Conservation (phyloP, 2,888 invertebrate species). For the Lasius fuliginosus region DNA sequence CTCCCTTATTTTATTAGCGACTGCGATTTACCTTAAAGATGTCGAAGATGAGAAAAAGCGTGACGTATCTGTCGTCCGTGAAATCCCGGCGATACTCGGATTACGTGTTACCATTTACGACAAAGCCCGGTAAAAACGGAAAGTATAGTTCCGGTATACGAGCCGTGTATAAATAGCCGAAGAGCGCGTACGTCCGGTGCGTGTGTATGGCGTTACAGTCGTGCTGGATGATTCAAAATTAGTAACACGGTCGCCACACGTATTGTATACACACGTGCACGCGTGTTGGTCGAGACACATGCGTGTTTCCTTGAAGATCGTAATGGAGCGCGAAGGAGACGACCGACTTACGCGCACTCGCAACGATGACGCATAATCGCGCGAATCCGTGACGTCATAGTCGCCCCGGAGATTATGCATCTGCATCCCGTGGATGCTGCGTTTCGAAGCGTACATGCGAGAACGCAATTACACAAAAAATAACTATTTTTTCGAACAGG, state of each 20-base stretch:
- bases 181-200: constrained; percentile 66
- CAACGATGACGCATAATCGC: constrained; percentile 48
- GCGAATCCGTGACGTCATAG: constrained; percentile 61
- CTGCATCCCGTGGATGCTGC: constrained; percentile 30
- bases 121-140: constrained; percentile 62
- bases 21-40: background rate
- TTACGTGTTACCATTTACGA: constrained; percentile 50
- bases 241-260: constrained; percentile 62
- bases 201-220: constrained; percentile 52
- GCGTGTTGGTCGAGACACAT: background rate
- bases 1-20: constrained; percentile 1
- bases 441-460: background rate
- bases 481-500: background rate
- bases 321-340: constrained; percentile 56
- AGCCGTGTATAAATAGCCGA: constrained; percentile 76
- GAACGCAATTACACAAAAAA: background rate
- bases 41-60: constrained; percentile 11
- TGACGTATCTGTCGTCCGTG: background rate
- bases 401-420: constrained; percentile 17
- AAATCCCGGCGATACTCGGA: constrained; percentile 35
- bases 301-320: constrained; percentile 61
- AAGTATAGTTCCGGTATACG: constrained; percentile 77
- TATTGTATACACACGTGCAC: background rate
- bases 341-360: constrained; percentile 33
- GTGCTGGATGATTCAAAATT: constrained; percentile 65